A percentile compares a stretch with the other conserved stretches of the same genome.
These are phyloP conservation scores for Syndactyla subalaris DNA, from an alignment of 2,797 vertebrate species.

Conservation along the genomic window DNA sequence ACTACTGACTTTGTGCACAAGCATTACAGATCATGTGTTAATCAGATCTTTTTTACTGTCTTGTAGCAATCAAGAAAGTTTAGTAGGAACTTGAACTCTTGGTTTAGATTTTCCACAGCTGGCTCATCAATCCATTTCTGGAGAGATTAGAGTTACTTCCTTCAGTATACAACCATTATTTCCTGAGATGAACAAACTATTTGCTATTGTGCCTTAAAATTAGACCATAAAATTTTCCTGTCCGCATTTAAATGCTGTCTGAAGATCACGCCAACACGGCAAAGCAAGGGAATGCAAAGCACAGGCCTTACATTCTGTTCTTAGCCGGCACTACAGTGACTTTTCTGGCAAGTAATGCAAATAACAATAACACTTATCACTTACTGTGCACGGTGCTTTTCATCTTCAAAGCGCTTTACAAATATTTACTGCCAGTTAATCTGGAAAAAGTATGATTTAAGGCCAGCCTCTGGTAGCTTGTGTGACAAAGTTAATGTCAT, in stretches of 20 bases:
- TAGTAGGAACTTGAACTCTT: background rate
- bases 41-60: background rate
- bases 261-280: background rate
- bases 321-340: background rate
- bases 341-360: background rate
- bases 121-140: background rate
- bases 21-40: background rate
- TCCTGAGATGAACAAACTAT: background rate
- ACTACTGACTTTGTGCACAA: background rate
- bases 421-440: conserved; percentile 40
- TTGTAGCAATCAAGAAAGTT: background rate
- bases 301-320: background rate
- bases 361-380: background rate
- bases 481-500: conserved; percentile 46
- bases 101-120: background rate
- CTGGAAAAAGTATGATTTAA: conserved; percentile 38
- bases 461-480: background rate
- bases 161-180: background rate
- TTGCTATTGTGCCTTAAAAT: conserved; percentile 7
- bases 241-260: background rate
- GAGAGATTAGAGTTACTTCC: background rate
- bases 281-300: background rate
- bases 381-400: background rate
- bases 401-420: conserved; percentile 26
- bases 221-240: conserved; percentile 22